These are phyloP conservation scores for Siderastrea siderea DNA, from an alignment of 92 coral and sea anemone genomes.

Conservation along the genomic window DNA sequence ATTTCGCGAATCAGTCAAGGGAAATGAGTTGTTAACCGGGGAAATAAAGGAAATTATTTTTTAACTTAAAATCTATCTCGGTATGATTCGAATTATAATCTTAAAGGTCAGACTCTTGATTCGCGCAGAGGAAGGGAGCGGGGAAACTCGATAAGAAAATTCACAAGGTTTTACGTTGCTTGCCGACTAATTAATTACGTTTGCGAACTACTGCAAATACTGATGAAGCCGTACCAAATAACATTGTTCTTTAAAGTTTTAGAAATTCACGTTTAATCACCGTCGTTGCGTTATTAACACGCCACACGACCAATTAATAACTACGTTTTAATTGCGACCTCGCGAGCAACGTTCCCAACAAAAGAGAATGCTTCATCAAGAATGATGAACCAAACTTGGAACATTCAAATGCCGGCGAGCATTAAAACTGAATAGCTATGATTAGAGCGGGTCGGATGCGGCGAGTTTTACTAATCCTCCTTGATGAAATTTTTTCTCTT, in stretches of 20 bases:
- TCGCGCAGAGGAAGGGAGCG: too few species aligned
- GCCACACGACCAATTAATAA: conserved; percentile 7
- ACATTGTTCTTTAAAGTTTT: not conserved
- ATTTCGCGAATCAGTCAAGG: too few species aligned
- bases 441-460: not conserved
- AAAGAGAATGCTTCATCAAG: not conserved
- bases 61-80: too few species aligned
- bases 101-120: too few species aligned
- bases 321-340: not conserved
- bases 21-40: too few species aligned
- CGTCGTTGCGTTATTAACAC: not conserved
- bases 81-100: too few species aligned
- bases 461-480: not conserved
- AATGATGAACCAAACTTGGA: not conserved
- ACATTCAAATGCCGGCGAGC: not conserved
- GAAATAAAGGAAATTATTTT: too few species aligned
- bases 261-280: not conserved
- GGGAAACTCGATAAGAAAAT: too few species aligned
- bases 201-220: too few species aligned
- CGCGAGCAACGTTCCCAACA: not conserved
- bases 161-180: too few species aligned
- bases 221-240: too few species aligned
- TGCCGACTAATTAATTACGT: too few species aligned
- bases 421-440: not conserved
- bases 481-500: not conserved